Conservation (phyloP, 2,113 vertebrate genomes). For the Sula dactylatra region DNA sequence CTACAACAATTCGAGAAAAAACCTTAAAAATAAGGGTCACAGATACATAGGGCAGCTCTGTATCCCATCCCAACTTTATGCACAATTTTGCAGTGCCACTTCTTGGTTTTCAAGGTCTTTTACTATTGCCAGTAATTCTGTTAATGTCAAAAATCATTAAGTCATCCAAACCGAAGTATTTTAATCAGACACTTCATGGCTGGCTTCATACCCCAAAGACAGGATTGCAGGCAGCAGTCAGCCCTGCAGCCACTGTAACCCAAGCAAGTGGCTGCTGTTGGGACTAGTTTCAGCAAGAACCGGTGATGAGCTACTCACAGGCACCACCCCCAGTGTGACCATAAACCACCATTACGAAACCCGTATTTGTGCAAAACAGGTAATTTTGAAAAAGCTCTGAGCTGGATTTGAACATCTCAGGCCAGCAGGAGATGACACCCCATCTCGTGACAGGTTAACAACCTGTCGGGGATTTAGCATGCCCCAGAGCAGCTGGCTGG, state of each 20-base stretch:
- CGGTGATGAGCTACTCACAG: accelerated
- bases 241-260: not conserved
- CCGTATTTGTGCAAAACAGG: not conserved
- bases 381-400: not conserved
- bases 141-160: not conserved
- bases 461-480: not conserved
- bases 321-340: accelerated
- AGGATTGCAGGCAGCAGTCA: not conserved
- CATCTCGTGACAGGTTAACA: not conserved
- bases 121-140: not conserved
- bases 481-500: not conserved
- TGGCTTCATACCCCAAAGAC: not conserved
- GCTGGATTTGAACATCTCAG: not conserved
- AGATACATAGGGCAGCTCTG: not conserved
- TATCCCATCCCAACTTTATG: accelerated
- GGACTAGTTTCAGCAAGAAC: not conserved
- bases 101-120: not conserved
- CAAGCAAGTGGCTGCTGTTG: accelerated
- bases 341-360: not conserved
- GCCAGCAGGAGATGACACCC: not conserved
- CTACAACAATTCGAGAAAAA: not conserved
- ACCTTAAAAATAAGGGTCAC: not conserved
- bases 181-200: not conserved
- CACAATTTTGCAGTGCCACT: not conserved
- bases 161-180: not conserved